These are phyloP conservation scores for Lutraria rhynchaena DNA, from an alignment of 1,140 invertebrate species.

Conservation along the genomic window DNA sequence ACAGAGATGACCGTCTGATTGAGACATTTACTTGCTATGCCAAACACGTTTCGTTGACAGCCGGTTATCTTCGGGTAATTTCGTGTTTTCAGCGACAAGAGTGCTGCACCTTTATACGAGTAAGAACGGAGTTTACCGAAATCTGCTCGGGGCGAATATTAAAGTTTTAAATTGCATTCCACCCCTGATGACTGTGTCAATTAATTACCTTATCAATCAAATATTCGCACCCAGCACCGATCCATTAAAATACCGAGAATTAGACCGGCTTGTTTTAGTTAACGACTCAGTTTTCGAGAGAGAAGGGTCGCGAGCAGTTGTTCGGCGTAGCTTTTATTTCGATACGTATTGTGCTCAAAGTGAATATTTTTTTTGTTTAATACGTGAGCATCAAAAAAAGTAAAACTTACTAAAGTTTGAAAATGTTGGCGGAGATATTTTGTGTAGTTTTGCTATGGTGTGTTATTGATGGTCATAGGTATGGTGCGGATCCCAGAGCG, in stretches of 20 bases:
- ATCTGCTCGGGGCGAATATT: no score
- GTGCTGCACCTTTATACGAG: neutral
- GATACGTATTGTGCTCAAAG: no score
- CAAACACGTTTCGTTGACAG: neutral
- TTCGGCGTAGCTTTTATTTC: no score
- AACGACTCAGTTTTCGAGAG: no score
- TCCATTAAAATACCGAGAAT: neutral
- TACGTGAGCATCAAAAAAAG: no score
- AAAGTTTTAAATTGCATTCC: slow-evolving; percentile 3
- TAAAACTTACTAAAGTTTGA: no score
- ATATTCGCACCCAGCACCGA: neutral
- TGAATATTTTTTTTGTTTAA: no score
- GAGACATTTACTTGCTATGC: slow-evolving; percentile 14
- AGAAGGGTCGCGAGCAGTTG: no score
- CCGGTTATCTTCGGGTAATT: neutral
- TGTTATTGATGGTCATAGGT: slow-evolving; percentile 27
- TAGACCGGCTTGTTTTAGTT: no score
- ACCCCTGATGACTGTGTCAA: neutral
- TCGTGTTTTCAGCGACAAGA: neutral
- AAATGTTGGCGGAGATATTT: no score
- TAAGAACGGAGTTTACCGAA: neutral
- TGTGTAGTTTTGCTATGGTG: slow-evolving; percentile 2
- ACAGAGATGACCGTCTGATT: neutral
- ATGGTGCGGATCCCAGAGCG: slow-evolving; percentile 38
- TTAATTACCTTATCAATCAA: slow-evolving; percentile 29